Conservation (phyloP, 2,113 vertebrate genomes). For the Canis aureus region DNA sequence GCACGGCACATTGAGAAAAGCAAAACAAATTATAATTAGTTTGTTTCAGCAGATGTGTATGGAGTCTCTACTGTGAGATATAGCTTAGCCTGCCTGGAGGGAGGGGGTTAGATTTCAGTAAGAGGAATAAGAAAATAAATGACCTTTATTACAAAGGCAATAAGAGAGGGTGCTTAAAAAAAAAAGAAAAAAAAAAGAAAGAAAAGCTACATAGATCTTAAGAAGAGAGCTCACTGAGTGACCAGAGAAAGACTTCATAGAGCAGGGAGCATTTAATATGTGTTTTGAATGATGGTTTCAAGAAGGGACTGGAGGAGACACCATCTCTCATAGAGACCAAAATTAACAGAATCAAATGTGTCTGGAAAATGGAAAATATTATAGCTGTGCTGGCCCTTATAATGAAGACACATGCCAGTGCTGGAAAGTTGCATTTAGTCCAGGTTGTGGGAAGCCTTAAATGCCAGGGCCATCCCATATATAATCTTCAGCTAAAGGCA, state of each 20-base stretch:
- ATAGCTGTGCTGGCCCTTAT: neutral
- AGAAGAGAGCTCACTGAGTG: neutral
- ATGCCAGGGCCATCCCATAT: neutral
- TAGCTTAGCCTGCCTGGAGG: too few relatives aligned
- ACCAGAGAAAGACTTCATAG: neutral
- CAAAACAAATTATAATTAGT: neutral
- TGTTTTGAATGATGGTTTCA: neutral
- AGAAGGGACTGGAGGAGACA: neutral
- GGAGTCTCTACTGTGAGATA: too few relatives aligned
- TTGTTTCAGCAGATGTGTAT: neutral
- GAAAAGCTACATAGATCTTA: neutral
- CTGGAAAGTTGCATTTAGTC: neutral
- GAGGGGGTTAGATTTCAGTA: neutral
- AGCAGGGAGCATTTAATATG: neutral
- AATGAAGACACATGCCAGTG: neutral
- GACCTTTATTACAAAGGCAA: neutral
- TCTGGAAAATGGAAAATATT: neutral
- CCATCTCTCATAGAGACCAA: neutral
- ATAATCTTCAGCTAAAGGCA: neutral
- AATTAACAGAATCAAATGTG: neutral
- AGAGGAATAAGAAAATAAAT: neutral
- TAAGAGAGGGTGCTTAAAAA: neutral
- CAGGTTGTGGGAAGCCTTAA: neutral
- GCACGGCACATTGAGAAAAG: neutral
- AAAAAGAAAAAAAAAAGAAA: neutral